Conservation (phyloP, 2,888 invertebrate species). For the Aleiodes testaceus region DNA sequence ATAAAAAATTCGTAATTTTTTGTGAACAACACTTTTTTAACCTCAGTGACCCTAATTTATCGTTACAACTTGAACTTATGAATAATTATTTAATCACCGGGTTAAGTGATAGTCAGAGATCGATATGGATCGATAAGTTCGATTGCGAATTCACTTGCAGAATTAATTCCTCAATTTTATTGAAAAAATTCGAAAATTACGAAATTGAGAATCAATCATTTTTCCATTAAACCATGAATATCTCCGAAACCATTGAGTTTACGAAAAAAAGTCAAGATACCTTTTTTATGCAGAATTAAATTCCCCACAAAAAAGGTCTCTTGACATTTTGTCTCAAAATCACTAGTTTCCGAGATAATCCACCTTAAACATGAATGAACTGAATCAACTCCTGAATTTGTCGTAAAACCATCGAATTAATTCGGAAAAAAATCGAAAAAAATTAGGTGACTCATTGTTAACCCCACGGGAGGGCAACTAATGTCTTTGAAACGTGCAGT, state of each 20-base stretch:
- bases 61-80: conserved; percentile 8
- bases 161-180: background rate
- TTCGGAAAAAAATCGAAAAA: background rate
- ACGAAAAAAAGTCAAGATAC: no score
- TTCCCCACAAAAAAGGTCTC: no score
- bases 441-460: conserved; percentile 22
- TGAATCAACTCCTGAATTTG: no score
- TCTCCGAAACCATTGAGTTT: no score
- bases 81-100: conserved; percentile 6
- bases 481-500: conserved; percentile 65
- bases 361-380: no score
- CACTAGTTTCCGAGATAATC: no score
- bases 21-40: conserved; percentile 16
- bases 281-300: no score
- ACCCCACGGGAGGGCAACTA: conserved; percentile 50
- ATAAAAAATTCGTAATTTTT: background rate
- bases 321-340: no score
- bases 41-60: background rate
- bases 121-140: background rate
- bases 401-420: no score
- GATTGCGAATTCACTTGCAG: background rate
- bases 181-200: no score
- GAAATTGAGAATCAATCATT: no score
- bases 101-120: background rate
- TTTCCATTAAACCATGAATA: no score